A percentile compares a stretch with the other conserved stretches of the same genome.
Conservation (phyloP, 64 coral and sea anemone genomes). For the Montipora efflorescens region DNA sequence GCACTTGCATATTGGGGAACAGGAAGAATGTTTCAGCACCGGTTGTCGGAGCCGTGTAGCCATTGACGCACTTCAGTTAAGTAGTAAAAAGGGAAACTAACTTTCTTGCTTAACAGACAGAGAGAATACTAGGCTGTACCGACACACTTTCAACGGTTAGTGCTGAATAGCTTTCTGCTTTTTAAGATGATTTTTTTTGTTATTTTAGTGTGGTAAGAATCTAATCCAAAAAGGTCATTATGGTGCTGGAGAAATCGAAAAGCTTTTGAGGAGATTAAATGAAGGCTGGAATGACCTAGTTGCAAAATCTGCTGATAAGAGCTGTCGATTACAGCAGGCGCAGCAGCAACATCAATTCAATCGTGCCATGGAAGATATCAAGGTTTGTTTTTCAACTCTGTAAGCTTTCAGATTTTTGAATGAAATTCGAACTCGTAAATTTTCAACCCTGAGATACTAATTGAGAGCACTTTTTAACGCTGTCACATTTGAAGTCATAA, state of each 20-base stretch:
- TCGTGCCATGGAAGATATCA: conserved; percentile 75
- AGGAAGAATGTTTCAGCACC: too few relatives aligned
- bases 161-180: background rate
- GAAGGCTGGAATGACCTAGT: conserved; percentile 78
- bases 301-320: conserved; percentile 72
- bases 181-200: background rate
- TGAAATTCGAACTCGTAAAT: background rate
- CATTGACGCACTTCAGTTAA: too few relatives aligned
- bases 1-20: too few relatives aligned
- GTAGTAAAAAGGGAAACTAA: too few relatives aligned
- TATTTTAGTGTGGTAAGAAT: conserved; percentile 76
- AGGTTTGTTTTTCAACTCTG: conserved; percentile 1
- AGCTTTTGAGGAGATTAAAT: conserved; percentile 65
- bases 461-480: too few relatives aligned
- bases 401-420: background rate
- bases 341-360: conserved; percentile 86
- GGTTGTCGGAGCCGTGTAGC: background rate
- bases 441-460: too few relatives aligned
- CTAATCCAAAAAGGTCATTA: conserved; percentile 77
- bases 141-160: too few relatives aligned
- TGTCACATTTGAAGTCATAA: too few relatives aligned
- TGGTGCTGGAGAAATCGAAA: conserved; percentile 80
- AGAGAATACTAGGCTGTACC: too few relatives aligned
- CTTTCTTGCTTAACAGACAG: too few relatives aligned
- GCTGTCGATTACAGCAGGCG: conserved; percentile 79